Evolutionary conservation across 1,140 invertebrate species (phyloP), one percentile per base, ranked within the genome.

Genomic region (Zaprionus taronus): DNA sequence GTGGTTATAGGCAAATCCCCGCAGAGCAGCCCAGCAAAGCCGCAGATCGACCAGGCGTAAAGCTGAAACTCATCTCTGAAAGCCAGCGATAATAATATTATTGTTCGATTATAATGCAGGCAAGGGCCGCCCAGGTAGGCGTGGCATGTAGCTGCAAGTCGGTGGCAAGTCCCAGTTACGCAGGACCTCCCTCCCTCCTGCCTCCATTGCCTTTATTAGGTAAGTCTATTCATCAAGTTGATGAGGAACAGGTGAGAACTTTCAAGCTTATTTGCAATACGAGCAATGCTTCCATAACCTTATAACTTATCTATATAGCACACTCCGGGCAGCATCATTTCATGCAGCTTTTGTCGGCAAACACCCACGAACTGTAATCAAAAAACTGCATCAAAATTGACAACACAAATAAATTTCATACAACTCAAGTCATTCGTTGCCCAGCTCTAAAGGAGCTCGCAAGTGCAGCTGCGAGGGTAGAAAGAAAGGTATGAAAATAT

Each of bases 61-160:
- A 41, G 15, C 38, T n/a, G 38, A n/a, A 41, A 41, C 9, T n/a
- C 38, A 41, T n/a, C 15, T 15, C 38, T 15, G 38, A 11, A 22
- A 49, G 47, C 2, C 17, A 12, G 47, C 47, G 47, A 49, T 49
- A 49, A 49, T 49, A 49, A 49, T 49, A 49, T 49, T 49, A 49
- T 49, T 49, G 3, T 49, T 49, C 47, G 47, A 49, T 49, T 49
- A 49, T 20, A 49, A 49, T 49, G 47, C 47, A 20, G 1, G 17
- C 3, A 49, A 2, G 20, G 11, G 11, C 20, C 3, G 44, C 17
- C 17, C 14, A 20, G 44, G 44, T 17, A 20, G 17, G n/a, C 44
- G 9, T 47, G 17, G n/a, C 44, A 9, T 47, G 7, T 20, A 6
- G 17, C 17, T 3, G 44, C n/a, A n/a, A n/a, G 7, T 31, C 6